Evolutionary conservation across 1,140 invertebrate genomes (phyloP).

Genomic region (Ceratosolen solmsi): DNA sequence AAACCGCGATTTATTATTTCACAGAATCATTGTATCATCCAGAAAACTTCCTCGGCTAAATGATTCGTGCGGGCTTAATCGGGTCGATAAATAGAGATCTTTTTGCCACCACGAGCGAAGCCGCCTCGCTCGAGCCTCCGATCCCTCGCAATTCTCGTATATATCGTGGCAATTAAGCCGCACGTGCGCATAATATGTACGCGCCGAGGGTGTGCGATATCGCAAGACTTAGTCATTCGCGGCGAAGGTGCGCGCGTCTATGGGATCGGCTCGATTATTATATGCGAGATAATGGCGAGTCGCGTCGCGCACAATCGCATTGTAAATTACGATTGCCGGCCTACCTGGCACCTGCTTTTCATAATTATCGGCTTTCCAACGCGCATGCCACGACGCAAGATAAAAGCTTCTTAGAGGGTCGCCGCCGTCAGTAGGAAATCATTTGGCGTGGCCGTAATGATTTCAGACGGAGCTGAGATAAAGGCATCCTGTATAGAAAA

Average conservation of each 20-base stretch:
- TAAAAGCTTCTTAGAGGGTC: not conserved
- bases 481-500: not conserved
- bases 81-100: not conserved
- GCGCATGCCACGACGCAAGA: not conserved
- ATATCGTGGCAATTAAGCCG: slow-evolving; percentile 38
- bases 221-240: slow-evolving; percentile 45
- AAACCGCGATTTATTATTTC: not conserved
- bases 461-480: not conserved
- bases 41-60: not conserved
- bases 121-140: not conserved
- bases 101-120: not conserved
- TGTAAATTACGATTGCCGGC: slow-evolving; percentile 54
- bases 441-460: not conserved
- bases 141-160: not conserved
- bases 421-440: not conserved
- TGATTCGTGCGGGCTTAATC: not conserved
- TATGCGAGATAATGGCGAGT: slow-evolving; percentile 46
- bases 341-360: slow-evolving; percentile 62
- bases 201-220: slow-evolving; percentile 17
- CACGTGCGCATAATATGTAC: slow-evolving; percentile 44
- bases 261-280: slow-evolving; percentile 50
- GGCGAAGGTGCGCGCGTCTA: not conserved
- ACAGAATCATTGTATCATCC: not conserved
- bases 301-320: slow-evolving; percentile 56
- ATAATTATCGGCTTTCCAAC: slow-evolving; percentile 57